Base-by-base conservation (phyloP, 2,888 invertebrate species). In the Saturnia japonica region DNA sequence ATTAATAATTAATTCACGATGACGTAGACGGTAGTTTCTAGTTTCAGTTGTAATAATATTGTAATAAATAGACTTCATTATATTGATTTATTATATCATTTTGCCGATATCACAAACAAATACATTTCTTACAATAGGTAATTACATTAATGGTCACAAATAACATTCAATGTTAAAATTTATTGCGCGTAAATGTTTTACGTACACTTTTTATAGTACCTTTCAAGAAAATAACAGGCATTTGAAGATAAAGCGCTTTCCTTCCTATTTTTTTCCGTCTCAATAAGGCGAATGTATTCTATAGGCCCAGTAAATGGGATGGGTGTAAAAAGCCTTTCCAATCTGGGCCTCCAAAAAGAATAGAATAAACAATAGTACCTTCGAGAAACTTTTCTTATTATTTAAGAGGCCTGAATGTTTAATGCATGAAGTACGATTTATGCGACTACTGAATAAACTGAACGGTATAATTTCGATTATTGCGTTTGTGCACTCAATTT, bases 251-350 rank as follows among this genome's bases (percentile, higher is more conserved):
- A 91, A 91, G 86, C 85, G 82, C 78, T 84, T 84, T 82, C 82
- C 78, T 79, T 79, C 78, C 80, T 85, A 82, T 86, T 84, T 86
- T 86, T 88, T 81, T 76, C 77, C 78, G 78, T 78, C 80, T 84
- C 84, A 86, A 91, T 88, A 87, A 81, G 81, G 77, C 54, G 85
- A 87, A 90, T 85, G 87, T 88, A 88, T 90, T 88, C 84, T 82
- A 79, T 82, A 85, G 86, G 82, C 86, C 85, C 86, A 77, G 83
- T 79, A 88, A 91, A 90, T 88, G 88, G 85, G 84, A 78, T 80
- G 84, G 84, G 87, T 88, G 88, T 88, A 87, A 90, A 90, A 91
- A 90, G 88, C 87, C 89, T 91, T 91, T 91, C 90, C 93, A 93
- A 93, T 93, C 92, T 90, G 88, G 85, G 84, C 88, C 85, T 87